Percentiles rank a stretch among this genome's conserved stretches.
phyloP scores from a whole-genome alignment of 35 echinoderm and acorn worm genomes.

The Apostichopus parvimensis region DNA sequence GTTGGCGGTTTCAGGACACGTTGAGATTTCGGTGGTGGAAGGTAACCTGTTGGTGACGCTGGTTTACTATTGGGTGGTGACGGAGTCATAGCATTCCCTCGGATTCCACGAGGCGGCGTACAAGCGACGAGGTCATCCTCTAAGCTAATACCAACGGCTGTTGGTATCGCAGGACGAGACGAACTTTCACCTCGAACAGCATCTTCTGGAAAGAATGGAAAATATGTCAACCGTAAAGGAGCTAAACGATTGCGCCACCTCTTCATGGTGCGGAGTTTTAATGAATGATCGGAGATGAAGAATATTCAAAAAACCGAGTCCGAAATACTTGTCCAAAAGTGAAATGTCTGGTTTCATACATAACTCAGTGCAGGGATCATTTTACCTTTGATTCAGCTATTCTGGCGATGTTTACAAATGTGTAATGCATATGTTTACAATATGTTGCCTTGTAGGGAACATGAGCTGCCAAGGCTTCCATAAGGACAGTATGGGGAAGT shows the following conservation, averaged over 20 bases:
- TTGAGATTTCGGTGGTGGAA: conserved; percentile 15
- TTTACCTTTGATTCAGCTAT: background rate
- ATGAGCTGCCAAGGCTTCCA: background rate
- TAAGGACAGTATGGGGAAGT: background rate
- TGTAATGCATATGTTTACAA: conserved; percentile 6
- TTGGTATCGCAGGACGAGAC: conserved; percentile 70
- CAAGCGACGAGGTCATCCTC: conserved; percentile 64
- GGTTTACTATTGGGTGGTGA: conserved; percentile 91
- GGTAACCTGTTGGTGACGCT: conserved; percentile 46
- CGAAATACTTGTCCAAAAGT: too few species aligned
- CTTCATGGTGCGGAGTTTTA: background rate
- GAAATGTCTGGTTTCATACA: too few species aligned
- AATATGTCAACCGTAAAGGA: background rate
- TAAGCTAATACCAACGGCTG: conserved; percentile 72
- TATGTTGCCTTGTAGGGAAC: background rate
- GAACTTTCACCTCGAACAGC: background rate
- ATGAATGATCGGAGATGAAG: too few species aligned
- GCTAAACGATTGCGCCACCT: background rate
- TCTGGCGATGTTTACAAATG: background rate
- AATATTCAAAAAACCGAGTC: too few species aligned
- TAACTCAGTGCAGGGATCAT: too few species aligned
- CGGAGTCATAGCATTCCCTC: conserved; percentile 67
- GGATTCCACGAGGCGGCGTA: conserved; percentile 71
- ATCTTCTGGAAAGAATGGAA: conserved; percentile 6
- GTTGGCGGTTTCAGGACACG: conserved; percentile 49